These are phyloP conservation scores for Lamellibrachia columna DNA, from an alignment of 2,888 invertebrate species.

Conservation along the genomic window DNA sequence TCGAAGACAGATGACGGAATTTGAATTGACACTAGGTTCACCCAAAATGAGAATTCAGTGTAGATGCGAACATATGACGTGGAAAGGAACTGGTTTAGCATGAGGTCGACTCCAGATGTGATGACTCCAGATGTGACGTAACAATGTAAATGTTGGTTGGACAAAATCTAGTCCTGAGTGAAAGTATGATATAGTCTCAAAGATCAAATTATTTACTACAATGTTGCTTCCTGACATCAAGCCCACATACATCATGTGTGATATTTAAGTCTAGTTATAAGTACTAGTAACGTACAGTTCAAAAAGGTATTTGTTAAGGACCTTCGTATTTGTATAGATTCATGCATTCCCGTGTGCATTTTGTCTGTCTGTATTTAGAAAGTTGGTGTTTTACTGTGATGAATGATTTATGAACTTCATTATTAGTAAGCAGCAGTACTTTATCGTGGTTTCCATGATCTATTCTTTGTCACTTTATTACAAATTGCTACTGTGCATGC, in stretches of 20 bases:
- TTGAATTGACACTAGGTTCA: neutral
- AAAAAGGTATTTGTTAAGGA: neutral
- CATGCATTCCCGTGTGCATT: too few relatives aligned
- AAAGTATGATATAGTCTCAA: neutral
- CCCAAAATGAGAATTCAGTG: neutral
- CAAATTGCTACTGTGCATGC: too few relatives aligned
- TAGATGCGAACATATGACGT: neutral
- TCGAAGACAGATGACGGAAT: neutral
- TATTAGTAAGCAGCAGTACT: too few relatives aligned
- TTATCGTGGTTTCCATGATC: too few relatives aligned
- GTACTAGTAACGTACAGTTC: neutral
- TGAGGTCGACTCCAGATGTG: neutral
- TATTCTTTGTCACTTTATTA: too few relatives aligned
- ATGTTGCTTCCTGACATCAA: neutral
- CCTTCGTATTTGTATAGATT: too few relatives aligned
- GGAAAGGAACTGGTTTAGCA: neutral
- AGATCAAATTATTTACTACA: neutral
- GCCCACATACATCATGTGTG: neutral
- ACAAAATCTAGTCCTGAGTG: neutral
- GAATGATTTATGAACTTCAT: too few relatives aligned
- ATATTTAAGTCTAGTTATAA: neutral
- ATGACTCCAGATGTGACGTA: neutral
- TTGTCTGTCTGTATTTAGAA: too few relatives aligned
- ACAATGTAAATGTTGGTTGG: neutral
- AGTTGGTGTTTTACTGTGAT: too few relatives aligned